Evolutionary conservation across 1,140 invertebrate species (phyloP).

Genomic region (Drosophila insularis): DNA sequence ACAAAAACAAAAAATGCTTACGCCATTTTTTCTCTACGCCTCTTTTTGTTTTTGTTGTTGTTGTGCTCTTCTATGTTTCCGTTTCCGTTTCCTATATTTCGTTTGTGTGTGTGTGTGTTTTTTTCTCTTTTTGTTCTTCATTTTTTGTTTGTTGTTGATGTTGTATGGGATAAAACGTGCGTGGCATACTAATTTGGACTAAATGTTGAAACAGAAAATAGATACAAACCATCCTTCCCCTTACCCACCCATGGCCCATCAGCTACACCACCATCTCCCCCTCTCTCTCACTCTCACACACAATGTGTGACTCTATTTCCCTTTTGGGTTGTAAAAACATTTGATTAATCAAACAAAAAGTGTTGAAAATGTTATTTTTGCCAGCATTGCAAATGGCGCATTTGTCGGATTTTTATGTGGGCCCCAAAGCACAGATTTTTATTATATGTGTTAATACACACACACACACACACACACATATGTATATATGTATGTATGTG

Average conservation of each 20-base stretch:
- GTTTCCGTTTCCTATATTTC: conserved; percentile 38
- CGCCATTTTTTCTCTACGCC: conserved; percentile 42
- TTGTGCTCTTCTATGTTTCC: conserved; percentile 25
- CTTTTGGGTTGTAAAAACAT: conserved; percentile 39
- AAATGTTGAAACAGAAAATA: conserved; percentile 41
- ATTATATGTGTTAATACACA: conserved; percentile 31
- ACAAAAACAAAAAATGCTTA: conserved; percentile 37
- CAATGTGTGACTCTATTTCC: neutral
- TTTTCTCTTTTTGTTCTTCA: conserved; percentile 39
- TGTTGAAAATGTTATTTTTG: conserved; percentile 79
- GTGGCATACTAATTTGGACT: conserved; percentile 76
- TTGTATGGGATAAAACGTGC: conserved; percentile 57
- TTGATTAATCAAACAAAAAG: conserved; percentile 77
- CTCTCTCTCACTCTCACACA: neutral
- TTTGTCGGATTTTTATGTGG: conserved; percentile 68
- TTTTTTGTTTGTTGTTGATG: conserved; percentile 35
- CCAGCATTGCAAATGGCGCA: conserved; percentile 70
- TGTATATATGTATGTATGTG: conserved; percentile 11
- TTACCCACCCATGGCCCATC: too few relatives aligned
- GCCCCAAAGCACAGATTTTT: conserved; percentile 53
- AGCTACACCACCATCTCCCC: neutral
- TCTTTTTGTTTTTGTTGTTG: conserved; percentile 26
- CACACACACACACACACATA: conserved; percentile 1
- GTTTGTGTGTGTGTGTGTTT: conserved; percentile 37
- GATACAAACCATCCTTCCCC: neutral